Evolutionary conservation across 1,140 invertebrate species (phyloP).

Genomic region (Chionoecetes opilio): DNA sequence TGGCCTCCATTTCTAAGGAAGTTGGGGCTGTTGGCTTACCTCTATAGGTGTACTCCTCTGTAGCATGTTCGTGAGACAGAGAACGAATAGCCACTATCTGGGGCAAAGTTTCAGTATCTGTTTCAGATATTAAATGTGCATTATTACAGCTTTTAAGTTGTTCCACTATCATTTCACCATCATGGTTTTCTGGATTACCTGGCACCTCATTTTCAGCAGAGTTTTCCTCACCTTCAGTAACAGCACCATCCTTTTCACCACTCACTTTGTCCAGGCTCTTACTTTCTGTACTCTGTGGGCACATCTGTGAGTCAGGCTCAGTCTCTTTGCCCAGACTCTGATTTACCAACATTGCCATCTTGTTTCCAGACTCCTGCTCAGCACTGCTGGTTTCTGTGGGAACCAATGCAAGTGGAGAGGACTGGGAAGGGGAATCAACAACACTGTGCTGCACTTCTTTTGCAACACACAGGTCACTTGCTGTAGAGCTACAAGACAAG

Average conservation of each 20-base stretch:
- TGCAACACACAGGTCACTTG: not conserved
- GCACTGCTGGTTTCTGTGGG: not conserved
- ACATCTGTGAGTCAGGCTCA: not conserved
- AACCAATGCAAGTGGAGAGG: too few relatives aligned
- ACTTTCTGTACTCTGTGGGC: not conserved
- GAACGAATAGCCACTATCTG: conserved; percentile 34
- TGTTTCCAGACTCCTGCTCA: not conserved
- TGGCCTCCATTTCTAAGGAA: not conserved
- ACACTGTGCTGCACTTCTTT: not conserved
- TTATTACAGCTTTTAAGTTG: not conserved
- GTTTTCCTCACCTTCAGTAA: not conserved
- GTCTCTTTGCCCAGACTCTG: not conserved
- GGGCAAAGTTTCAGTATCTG: conserved; percentile 9
- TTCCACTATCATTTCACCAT: not conserved
- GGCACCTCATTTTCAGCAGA: not conserved
- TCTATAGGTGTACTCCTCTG: not conserved
- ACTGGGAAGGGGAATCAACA: not conserved
- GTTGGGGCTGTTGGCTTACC: not conserved
- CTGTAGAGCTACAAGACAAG: not conserved
- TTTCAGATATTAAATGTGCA: not conserved
- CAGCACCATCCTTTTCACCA: not conserved
- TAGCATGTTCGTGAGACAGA: not conserved
- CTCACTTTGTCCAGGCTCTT: not conserved
- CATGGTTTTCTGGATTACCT: not conserved
- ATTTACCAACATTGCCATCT: not conserved